phyloP scores from a whole-genome alignment of 2,113 vertebrate genomes.

The Dermatemys mawii region DNA sequence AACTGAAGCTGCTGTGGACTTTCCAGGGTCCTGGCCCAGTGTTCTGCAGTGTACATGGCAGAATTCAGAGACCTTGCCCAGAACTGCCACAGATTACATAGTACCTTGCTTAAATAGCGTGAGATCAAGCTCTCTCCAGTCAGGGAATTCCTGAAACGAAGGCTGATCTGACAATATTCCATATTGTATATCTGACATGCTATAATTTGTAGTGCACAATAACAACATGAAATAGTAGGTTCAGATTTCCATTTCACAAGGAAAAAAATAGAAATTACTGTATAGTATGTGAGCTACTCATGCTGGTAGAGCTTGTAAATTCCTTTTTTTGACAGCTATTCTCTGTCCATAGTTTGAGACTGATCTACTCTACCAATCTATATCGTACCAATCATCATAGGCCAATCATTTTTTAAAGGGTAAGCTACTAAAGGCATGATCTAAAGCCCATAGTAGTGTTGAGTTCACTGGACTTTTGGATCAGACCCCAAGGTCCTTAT shows the following conservation, averaged over 20 bases:
- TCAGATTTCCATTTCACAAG: background rate
- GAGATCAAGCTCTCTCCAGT: background rate
- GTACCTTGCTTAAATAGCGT: background rate
- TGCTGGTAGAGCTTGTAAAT: background rate
- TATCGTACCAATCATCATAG: background rate
- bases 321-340: background rate
- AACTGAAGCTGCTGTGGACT: background rate
- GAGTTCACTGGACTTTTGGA: conserved; percentile 51
- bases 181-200: background rate
- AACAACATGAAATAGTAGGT: background rate
- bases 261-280: background rate
- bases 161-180: background rate
- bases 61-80: background rate
- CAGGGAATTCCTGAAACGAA: background rate
- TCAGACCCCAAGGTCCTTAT: conserved; percentile 23
- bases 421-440: conserved; percentile 18
- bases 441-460: conserved; percentile 34
- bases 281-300: background rate
- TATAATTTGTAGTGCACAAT: background rate
- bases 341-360: background rate
- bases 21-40: background rate
- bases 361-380: background rate
- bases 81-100: background rate
- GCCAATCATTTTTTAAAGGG: conserved; percentile 1
- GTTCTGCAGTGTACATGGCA: background rate